phyloP scores from a whole-genome alignment of 2,888 invertebrate species.

The Harmothoe impar region DNA sequence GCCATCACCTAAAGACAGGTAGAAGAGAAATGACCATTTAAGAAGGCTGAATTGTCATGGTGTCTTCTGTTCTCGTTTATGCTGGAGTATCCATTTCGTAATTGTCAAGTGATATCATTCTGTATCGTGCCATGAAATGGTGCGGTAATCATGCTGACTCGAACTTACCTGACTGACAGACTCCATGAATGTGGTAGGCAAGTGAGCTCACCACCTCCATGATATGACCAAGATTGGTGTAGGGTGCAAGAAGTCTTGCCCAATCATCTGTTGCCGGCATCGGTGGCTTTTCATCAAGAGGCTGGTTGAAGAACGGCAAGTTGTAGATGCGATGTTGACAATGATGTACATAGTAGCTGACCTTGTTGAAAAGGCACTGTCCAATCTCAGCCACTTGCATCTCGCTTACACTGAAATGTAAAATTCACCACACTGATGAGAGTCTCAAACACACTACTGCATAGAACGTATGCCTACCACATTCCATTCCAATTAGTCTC shows the following conservation, averaged over 20 bases:
- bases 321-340: not conserved
- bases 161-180: slow-evolving; percentile 21
- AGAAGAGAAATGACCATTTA: not conserved
- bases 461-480: not conserved
- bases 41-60: not conserved
- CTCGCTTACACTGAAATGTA: not conserved
- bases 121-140: no score
- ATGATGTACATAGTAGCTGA: not conserved
- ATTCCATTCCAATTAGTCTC: not conserved
- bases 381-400: not conserved
- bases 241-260: not conserved
- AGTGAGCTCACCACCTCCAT: not conserved
- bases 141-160: not conserved
- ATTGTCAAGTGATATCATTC: no score
- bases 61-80: no score
- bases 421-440: not conserved
- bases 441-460: not conserved
- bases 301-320: not conserved
- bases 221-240: not conserved
- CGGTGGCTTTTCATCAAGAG: not conserved
- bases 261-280: not conserved
- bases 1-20: not conserved
- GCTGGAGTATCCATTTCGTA: not conserved
- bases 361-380: not conserved
- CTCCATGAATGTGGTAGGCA: not conserved